phyloP scores from a whole-genome alignment of 2,888 invertebrate genomes.

The Sylvicola fuscatus region DNA sequence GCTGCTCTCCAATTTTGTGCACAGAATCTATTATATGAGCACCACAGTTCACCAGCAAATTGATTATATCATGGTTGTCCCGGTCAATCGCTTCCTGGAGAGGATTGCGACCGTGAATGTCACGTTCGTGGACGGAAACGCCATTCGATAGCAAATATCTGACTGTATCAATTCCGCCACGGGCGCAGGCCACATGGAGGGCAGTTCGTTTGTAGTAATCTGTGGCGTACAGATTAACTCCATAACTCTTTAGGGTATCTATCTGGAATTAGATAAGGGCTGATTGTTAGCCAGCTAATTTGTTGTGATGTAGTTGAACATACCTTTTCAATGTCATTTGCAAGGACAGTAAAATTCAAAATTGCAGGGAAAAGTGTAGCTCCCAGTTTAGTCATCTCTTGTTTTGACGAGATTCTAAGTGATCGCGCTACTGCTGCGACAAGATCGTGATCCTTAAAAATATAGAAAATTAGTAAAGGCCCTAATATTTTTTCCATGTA shows the following conservation, averaged over 20 bases:
- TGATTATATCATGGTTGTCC: constrained; percentile 41
- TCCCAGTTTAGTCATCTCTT: constrained; percentile 32
- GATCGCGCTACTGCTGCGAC: constrained; percentile 37
- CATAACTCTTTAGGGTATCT: constrained; percentile 28
- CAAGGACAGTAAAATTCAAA: constrained; percentile 38
- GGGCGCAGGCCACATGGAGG: constrained; percentile 57
- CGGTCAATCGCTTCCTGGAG: constrained; percentile 46
- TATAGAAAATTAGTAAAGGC: constrained; percentile 8
- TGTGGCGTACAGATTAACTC: constrained; percentile 50
- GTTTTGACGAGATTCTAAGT: constrained; percentile 30
- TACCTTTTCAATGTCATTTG: constrained; percentile 19
- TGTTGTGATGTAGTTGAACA: no score
- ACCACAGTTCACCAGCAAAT: constrained; percentile 47
- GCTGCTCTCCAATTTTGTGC: constrained; percentile 38
- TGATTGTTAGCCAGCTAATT: background rate
- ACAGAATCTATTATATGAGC: constrained; percentile 44
- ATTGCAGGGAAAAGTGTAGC: constrained; percentile 48
- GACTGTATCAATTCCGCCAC: constrained; percentile 45
- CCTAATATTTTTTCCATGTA: background rate
- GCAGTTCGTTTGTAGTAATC: constrained; percentile 61
- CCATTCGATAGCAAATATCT: constrained; percentile 56
- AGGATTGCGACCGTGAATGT: constrained; percentile 44
- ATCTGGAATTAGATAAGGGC: constrained; percentile 2
- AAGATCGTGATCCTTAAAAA: constrained; percentile 27
- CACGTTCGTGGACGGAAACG: constrained; percentile 62